A percentile compares a stretch with the other conserved stretches of the same genome.
Evolutionary conservation across 2,888 invertebrate species (phyloP).

Genomic region (Noctua pronuba): DNA sequence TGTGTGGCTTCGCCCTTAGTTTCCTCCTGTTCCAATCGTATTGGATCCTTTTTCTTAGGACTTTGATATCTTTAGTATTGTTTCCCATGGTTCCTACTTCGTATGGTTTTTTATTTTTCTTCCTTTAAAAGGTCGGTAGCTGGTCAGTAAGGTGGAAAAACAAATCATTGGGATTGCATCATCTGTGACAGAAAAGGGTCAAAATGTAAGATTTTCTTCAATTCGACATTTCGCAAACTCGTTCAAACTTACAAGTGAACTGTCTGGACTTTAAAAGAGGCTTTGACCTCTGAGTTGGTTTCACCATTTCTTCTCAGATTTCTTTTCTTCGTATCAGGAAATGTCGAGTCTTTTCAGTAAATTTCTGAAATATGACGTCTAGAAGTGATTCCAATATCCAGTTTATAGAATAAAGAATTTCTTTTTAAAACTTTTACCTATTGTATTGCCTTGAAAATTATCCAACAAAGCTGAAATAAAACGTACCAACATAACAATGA

Average conservation of each 20-base stretch:
- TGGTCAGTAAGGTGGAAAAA: neutral
- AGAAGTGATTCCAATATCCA: neutral
- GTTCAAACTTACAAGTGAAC: neutral
- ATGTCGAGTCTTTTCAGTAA: neutral
- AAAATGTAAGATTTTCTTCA: neutral
- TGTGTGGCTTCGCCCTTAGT: slow-evolving; percentile 4
- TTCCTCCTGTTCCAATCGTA: slow-evolving; percentile 21
- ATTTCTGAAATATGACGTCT: neutral
- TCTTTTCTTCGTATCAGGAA: neutral
- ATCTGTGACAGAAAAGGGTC: neutral
- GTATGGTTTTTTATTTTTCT: neutral
- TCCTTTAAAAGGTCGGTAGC: neutral
- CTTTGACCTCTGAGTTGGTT: neutral
- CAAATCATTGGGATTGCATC: neutral
- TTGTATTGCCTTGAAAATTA: neutral
- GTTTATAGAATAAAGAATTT: neutral
- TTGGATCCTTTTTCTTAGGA: slow-evolving; percentile 22
- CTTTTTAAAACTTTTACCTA: neutral
- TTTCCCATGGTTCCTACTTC: neutral
- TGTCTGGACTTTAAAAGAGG: neutral
- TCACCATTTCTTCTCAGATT: neutral
- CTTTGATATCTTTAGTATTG: slow-evolving; percentile 20
- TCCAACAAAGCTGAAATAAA: neutral
- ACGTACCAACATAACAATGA: neutral
- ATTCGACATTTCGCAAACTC: neutral